Conservation (phyloP, 2,113 vertebrate species). For the Mastomys coucha region DNA sequence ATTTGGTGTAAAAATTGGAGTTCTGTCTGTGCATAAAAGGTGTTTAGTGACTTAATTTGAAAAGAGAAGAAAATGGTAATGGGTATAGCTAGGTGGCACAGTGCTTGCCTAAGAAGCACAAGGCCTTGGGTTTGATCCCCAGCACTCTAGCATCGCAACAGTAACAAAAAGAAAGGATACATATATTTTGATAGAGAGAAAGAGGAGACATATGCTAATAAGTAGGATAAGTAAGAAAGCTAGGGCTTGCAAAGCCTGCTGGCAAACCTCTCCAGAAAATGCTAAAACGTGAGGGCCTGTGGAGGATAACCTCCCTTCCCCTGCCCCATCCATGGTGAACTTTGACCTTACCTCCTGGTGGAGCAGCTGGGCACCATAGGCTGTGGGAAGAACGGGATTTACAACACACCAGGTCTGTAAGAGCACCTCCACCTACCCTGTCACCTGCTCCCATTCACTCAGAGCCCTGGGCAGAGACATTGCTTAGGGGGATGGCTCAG, state of each 20-base stretch:
- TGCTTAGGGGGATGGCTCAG: background rate
- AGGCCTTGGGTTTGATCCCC: background rate
- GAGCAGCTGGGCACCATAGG: background rate
- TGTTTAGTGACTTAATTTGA: conserved; percentile 39
- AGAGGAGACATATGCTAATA: background rate
- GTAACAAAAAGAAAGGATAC: background rate
- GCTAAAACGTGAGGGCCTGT: background rate
- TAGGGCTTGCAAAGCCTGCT: background rate
- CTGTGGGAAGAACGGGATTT: background rate
- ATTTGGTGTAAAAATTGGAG: conserved; percentile 25
- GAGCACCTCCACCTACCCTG: background rate
- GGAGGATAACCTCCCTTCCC: background rate
- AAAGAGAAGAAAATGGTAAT: background rate
- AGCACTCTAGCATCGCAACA: background rate
- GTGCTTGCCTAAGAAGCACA: background rate
- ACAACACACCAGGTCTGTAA: background rate
- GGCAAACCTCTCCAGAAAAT: background rate
- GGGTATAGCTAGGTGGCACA: background rate
- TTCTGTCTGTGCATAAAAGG: background rate
- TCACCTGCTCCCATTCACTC: background rate
- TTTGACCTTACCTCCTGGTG: background rate
- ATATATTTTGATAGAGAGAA: background rate
- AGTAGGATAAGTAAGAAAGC: background rate
- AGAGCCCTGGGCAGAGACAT: background rate
- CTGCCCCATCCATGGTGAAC: background rate